Conservation (phyloP, 2,797 vertebrate species). For the Apodemus agrarius region DNA sequence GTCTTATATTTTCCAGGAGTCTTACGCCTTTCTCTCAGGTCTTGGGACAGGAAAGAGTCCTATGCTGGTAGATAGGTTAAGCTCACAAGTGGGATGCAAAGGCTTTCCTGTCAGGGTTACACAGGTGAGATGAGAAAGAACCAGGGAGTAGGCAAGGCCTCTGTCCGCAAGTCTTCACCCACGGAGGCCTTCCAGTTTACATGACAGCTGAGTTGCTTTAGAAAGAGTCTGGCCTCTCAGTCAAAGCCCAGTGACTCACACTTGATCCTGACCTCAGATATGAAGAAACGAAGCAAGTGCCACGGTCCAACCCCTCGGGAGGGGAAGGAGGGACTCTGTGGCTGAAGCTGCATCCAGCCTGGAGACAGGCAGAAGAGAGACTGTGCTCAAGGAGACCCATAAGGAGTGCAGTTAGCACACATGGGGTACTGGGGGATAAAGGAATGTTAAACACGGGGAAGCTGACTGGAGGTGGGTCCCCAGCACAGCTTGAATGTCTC, state of each 20-base stretch:
- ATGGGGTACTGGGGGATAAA: background rate
- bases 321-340: background rate
- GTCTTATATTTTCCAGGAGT: background rate
- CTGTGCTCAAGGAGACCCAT: background rate
- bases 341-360: background rate
- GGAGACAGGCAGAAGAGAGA: constrained; percentile 1
- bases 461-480: background rate
- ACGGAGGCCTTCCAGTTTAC: background rate
- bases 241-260: background rate
- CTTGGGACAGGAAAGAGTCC: background rate
- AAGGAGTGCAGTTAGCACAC: background rate
- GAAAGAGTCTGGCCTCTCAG: background rate
- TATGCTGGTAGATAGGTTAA: background rate
- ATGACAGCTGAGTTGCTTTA: background rate
- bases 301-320: background rate
- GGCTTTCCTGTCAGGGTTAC: background rate
- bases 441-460: background rate
- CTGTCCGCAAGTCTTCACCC: background rate
- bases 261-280: background rate
- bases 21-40: background rate
- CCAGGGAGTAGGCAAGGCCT: background rate
- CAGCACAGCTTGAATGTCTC: background rate
- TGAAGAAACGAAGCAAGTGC: background rate
- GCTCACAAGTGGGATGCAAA: background rate
- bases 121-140: background rate